Base-by-base conservation (phyloP, 2,888 invertebrate genomes). In the Agrotis ipsilon region DNA sequence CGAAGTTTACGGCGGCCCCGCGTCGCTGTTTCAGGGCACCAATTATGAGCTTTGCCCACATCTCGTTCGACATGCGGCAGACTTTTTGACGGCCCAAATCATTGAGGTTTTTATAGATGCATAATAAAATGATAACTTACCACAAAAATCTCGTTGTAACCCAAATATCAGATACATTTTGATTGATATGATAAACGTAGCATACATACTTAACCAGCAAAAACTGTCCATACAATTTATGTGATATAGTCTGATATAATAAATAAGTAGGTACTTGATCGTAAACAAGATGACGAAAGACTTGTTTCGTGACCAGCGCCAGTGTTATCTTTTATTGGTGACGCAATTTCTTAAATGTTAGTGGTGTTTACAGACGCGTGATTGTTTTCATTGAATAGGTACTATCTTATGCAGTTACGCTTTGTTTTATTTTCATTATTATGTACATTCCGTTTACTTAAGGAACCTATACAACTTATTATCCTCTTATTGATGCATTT, bases 201-300 rank as follows among this genome's bases (percentile, higher is more conserved):
- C 49, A 55, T 51, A 24, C 32, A 65, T 39, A 39, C 39, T 39
- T 39, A n/a, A 57, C 32, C 16, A 46, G 55, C 21, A 49, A 63
- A 65, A 19, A 75, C 55, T 63, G 43, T 52, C 46, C 16, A 58
- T 45, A 52, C 39, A 72, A 64, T 52, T 45, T 49, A 58, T 51
- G 49, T 27, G 27, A 2, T 5, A 32, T 32, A 6, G 7, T 32
- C 32, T 11, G 39, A 11, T 39, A 11, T 11, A 39, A 39, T 39
- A 9, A 39, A 39, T 39, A 9, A 39, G 5, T 39, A 55, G n/a
- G 32, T 55, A 52, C 16, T 27, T 64, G 51, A 54, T 67, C 45
- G 49, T 62, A 81, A 81, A 81, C 76, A 78, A 60, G 45, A 79
- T 81, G 78, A 78, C 54, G 81, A 68, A 64, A 68, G 16, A 58